A percentile compares a stretch with the other conserved stretches of the same genome.
These are phyloP conservation scores for Sinella curviseta DNA, from an alignment of 1,140 invertebrate genomes.

Conservation along the genomic window DNA sequence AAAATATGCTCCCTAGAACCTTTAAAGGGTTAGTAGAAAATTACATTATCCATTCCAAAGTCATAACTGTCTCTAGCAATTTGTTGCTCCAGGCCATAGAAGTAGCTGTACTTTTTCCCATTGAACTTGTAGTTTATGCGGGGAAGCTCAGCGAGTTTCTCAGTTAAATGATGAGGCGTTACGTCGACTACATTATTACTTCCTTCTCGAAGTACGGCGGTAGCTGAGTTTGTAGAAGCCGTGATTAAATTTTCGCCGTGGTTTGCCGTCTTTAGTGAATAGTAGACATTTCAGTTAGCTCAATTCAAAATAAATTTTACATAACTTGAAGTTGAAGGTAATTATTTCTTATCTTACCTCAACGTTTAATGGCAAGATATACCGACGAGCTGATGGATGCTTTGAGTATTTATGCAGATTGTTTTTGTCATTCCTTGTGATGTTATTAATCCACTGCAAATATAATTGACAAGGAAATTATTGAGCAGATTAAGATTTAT, in stretches of 20 bases:
- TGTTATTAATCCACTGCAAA: not conserved
- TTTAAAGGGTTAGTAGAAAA: not conserved
- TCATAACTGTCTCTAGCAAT: not conserved
- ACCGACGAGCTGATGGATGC: conserved; percentile 32
- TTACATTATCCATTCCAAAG: conserved; percentile 27
- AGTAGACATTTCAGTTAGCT: too few relatives aligned
- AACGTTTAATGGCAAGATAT: conserved; percentile 38
- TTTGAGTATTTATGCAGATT: not conserved
- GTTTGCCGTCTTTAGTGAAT: not conserved
- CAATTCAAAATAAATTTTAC: not conserved
- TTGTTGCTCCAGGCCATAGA: conserved; percentile 50
- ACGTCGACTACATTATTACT: conserved; percentile 22
- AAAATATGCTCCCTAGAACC: too few relatives aligned
- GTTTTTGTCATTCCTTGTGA: not conserved
- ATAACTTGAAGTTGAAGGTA: not conserved
- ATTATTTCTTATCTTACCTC: conserved; percentile 12
- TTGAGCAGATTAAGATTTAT: not conserved
- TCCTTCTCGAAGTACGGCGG: conserved; percentile 14
- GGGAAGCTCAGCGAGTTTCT: conserved; percentile 51
- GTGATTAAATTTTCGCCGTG: conserved; percentile 36
- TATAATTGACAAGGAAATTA: too few relatives aligned
- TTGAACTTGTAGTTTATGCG: conserved; percentile 56
- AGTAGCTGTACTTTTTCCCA: conserved; percentile 53
- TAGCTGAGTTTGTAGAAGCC: conserved; percentile 30
- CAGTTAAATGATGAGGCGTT: conserved; percentile 40